Percentiles rank a stretch among this genome's conserved stretches.
Conservation (phyloP, 2,797 vertebrate genomes). For the Melopsittacus undulatus region DNA sequence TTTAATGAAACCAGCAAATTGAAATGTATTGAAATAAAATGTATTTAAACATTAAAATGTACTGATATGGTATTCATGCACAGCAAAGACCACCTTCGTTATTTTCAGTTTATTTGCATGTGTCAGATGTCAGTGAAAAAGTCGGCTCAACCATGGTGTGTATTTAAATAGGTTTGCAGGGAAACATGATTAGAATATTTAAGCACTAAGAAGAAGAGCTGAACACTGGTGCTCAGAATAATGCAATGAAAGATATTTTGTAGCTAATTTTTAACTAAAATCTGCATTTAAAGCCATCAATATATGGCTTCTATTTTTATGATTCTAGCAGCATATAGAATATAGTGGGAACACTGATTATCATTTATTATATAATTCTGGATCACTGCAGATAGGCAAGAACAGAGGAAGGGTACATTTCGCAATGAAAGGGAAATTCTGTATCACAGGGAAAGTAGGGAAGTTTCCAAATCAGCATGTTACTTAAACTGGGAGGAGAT, state of each 20-base stretch:
- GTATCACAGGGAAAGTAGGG: not conserved
- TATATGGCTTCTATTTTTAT: not conserved
- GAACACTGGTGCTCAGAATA: not conserved
- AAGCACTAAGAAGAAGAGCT: not conserved
- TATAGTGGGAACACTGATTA: not conserved
- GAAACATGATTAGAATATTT: not conserved
- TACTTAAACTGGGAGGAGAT: rapidly evolving
- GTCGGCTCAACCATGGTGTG: not conserved
- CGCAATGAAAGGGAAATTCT: not conserved
- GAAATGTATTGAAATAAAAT: not conserved
- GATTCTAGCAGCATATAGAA: not conserved
- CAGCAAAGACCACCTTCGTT: not conserved
- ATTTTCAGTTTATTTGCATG: not conserved
- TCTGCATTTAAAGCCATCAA: not conserved
- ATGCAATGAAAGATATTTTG: not conserved
- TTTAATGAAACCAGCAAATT: not conserved
- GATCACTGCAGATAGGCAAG: not conserved
- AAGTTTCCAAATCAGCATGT: not conserved
- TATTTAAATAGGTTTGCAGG: slow-evolving; percentile 3
- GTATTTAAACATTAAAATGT: not conserved
- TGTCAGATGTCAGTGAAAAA: not conserved
- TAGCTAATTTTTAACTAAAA: not conserved
- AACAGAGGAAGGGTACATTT: not conserved
- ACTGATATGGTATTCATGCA: not conserved
- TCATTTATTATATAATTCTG: not conserved